phyloP scores from a whole-genome alignment of 2,888 invertebrate species.

The Kuschelorhynchus macadamiae region DNA sequence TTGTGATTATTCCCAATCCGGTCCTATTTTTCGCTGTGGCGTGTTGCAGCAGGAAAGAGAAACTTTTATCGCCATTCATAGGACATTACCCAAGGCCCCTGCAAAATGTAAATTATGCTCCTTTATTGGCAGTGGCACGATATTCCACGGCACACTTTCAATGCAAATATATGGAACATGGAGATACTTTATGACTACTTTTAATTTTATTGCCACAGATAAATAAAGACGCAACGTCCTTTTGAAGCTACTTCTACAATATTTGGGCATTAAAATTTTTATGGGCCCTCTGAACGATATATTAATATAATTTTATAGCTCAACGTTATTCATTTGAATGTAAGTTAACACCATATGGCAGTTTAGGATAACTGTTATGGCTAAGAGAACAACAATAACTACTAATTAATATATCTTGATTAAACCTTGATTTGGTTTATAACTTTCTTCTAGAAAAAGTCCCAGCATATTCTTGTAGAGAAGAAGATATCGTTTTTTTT shows the following conservation, averaged over 20 bases:
- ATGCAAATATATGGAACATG: conserved; percentile 48
- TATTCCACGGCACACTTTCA: conserved; percentile 48
- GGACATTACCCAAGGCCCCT: conserved; percentile 66
- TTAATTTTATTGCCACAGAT: conserved; percentile 45
- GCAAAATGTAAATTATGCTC: conserved; percentile 66
- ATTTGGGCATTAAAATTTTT: too few relatives aligned
- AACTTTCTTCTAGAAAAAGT: too few relatives aligned
- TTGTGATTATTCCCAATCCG: conserved; percentile 17
- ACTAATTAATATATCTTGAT: too few relatives aligned
- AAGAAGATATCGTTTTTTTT: too few relatives aligned
- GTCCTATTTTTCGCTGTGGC: conserved; percentile 37
- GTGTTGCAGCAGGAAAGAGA: conserved; percentile 53
- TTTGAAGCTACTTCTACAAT: conserved; percentile 4
- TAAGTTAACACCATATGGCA: too few relatives aligned
- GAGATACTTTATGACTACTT: conserved; percentile 47
- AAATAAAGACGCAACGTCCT: conserved; percentile 34
- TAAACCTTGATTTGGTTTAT: too few relatives aligned
- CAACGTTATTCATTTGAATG: too few relatives aligned
- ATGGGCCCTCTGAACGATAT: too few relatives aligned
- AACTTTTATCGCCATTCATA: conserved; percentile 67
- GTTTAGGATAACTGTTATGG: too few relatives aligned
- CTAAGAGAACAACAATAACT: too few relatives aligned
- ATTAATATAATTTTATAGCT: too few relatives aligned
- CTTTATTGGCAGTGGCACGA: conserved; percentile 64
- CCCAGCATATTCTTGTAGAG: too few relatives aligned